Percentiles rank a stretch among this genome's conserved stretches.
Evolutionary conservation across 2,113 vertebrate species (phyloP).

Genomic region (Indicator indicator): DNA sequence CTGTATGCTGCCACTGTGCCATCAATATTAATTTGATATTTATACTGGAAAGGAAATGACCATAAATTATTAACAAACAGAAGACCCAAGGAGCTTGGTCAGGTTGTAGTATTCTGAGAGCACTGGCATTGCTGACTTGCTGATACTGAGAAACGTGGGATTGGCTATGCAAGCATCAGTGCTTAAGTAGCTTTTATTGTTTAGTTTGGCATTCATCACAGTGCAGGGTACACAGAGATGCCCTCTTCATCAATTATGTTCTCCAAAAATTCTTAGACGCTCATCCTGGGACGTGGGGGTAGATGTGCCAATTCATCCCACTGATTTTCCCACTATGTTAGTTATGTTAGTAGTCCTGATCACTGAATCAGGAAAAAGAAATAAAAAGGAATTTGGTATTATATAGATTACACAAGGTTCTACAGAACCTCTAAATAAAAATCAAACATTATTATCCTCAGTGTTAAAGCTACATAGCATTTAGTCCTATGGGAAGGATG

Average conservation of each 20-base stretch:
- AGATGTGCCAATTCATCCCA: conserved; percentile 50
- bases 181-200: conserved; percentile 55
- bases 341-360: conserved; percentile 67
- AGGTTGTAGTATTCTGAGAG: not conserved
- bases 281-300: conserved; percentile 7
- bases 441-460: not conserved
- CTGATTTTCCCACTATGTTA: conserved; percentile 56
- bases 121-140: conserved; percentile 42
- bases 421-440: conserved; percentile 26
- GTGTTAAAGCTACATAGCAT: not conserved
- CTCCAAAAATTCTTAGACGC: not conserved
- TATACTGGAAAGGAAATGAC: conserved; percentile 83
- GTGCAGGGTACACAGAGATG: conserved; percentile 30
- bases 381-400: conserved; percentile 51
- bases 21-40: conserved; percentile 96
- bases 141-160: conserved; percentile 14
- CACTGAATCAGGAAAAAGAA: conserved; percentile 49
- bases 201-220: conserved; percentile 52
- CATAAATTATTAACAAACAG: not conserved
- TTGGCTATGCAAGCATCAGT: conserved; percentile 32
- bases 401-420: not conserved
- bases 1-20: conserved; percentile 96
- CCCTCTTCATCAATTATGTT: conserved; percentile 37
- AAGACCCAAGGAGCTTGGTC: not conserved
- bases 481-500: not conserved